Percentiles rank a stretch among this genome's conserved stretches.
phyloP scores from a whole-genome alignment of 2,113 vertebrate species.

The Alosa alosa region DNA sequence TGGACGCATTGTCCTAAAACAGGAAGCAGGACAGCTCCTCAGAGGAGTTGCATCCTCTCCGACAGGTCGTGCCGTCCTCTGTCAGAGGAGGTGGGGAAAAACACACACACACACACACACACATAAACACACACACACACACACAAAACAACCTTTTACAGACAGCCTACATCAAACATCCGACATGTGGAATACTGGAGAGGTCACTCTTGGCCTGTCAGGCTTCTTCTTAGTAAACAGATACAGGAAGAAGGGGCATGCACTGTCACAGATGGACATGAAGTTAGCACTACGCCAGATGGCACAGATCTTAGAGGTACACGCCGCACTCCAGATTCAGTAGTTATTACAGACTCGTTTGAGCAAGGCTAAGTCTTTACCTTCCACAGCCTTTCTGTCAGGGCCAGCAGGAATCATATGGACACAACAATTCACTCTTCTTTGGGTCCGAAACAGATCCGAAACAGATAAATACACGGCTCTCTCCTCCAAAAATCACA shows the following conservation, averaged over 20 bases:
- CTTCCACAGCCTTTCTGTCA: neutral
- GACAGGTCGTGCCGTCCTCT: constrained; percentile 47
- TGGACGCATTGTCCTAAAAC: neutral
- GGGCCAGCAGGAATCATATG: neutral
- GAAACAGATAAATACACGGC: too few relatives aligned
- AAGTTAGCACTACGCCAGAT: neutral
- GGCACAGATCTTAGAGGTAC: neutral
- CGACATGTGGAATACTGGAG: neutral
- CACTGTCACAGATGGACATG: neutral
- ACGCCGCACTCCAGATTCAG: neutral
- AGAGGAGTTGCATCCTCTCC: constrained; percentile 43
- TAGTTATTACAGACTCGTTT: neutral
- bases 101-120: constrained; percentile 31
- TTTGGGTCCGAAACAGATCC: neutral
- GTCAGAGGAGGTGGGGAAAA: neutral
- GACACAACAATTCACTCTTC: neutral
- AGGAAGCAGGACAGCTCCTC: constrained; percentile 54
- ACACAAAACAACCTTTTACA: neutral
- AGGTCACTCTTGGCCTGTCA: neutral
- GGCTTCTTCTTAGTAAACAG: neutral
- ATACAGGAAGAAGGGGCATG: neutral
- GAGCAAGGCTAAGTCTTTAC: neutral
- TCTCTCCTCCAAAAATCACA: too few relatives aligned
- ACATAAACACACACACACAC: constrained; percentile 30
- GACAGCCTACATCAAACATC: neutral